Evolutionary conservation across 2,797 vertebrate genomes (phyloP).

Genomic region (Peromyscus melanophrys): DNA sequence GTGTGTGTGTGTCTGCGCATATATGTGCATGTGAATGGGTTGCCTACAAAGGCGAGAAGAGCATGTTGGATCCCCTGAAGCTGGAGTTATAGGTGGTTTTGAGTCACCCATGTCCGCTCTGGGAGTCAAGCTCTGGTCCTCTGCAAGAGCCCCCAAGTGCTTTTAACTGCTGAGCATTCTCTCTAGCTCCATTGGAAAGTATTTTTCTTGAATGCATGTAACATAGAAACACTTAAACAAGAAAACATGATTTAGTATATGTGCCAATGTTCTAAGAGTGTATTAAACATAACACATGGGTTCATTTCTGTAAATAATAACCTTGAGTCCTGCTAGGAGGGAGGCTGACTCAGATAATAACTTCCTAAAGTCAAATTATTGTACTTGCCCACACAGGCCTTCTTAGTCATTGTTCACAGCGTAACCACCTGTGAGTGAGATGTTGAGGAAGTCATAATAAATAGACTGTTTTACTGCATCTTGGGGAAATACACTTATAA

Average conservation of each 20-base stretch:
- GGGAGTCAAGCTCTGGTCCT: background rate
- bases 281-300: conserved; percentile 61
- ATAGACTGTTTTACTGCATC: conserved; percentile 79
- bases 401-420: conserved; percentile 85
- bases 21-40: background rate
- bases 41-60: background rate
- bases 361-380: conserved; percentile 84
- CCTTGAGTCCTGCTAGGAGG: conserved; percentile 74
- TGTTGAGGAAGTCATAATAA: conserved; percentile 81
- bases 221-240: conserved; percentile 61
- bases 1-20: no score
- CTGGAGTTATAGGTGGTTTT: background rate
- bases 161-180: conserved; percentile 41
- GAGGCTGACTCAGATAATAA: conserved; percentile 77
- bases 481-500: conserved; percentile 77
- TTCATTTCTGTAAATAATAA: conserved; percentile 77
- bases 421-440: conserved; percentile 81
- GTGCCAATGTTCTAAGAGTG: conserved; percentile 59
- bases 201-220: conserved; percentile 62
- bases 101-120: background rate
- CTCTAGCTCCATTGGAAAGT: background rate
- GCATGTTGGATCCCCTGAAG: background rate
- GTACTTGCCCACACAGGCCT: conserved; percentile 82
- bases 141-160: background rate
- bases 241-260: conserved; percentile 35